Evolutionary conservation across 2,888 invertebrate species (phyloP), one percentile per base, ranked within the genome.

Genomic region (Limnephilus marmoratus): DNA sequence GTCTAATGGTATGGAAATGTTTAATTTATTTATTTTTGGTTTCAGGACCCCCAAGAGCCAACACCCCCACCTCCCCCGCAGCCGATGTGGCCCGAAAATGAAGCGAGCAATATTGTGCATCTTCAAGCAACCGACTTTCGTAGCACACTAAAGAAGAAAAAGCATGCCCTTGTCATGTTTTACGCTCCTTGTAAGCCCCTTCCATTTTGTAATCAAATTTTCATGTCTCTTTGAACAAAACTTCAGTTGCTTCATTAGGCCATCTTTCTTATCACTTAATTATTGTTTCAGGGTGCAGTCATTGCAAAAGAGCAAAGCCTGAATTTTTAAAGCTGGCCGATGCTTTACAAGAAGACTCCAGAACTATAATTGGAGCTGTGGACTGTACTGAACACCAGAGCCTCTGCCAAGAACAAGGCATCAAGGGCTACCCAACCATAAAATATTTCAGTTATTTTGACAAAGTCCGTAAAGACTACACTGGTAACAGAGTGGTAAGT

Each of bases 151-250:
- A 98, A 98, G 95, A 98, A 98, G 95, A 97, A 98, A 95, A 98
- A 98, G 94, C 98, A 99, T 95, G 98, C 97, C 2, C 94, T 99
- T 90, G 97, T 98, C 92, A 98, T 99, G 97, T 99, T 99, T 95
- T 99, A 99, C 95, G 98, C 99, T 0, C 99, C 99, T 18, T 99
- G 98, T 98, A 95, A 97, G 98, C 97, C 11, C 29, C 37, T 83
- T 68, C 68, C 68, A 24, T 18, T 68, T 9, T 68, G 4, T 68
- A 24, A 53, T 18, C 24, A 24, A 68, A 18, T 53, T 5, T 53
- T 18, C 24, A 7, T 68, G 68, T n/a, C 24, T 31, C 31, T 82
- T 34, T 82, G 82, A 15, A 13, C 29, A 15, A 34, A 15, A 31
- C 82, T 82, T 34, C 5, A 12, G 11, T 82, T 31, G 31, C 13